Evolutionary conservation across 2,797 vertebrate species (phyloP).

Genomic region (Pipistrellus nathusii): DNA sequence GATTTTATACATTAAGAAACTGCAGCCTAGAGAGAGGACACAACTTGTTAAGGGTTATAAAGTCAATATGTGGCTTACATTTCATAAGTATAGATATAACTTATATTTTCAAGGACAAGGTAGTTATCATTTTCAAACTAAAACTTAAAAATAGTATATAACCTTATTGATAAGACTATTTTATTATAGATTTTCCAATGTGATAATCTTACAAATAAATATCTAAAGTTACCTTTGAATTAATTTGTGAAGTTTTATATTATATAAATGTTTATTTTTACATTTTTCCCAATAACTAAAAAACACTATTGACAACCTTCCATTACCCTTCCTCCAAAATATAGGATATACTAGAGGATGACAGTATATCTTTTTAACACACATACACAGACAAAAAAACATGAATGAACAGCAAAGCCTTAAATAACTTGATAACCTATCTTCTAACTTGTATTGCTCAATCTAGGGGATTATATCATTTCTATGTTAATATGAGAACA

Average conservation of each 20-base stretch:
- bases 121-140: slow-evolving; percentile 37
- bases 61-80: not conserved
- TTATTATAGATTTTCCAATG: not conserved
- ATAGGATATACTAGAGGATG: not conserved
- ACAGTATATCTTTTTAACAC: not conserved
- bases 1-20: not conserved
- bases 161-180: not conserved
- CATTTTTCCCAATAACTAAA: not conserved
- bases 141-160: not conserved
- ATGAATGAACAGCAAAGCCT: not conserved
- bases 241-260: not conserved
- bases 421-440: not conserved
- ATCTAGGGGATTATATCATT: not conserved
- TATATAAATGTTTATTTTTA: not conserved
- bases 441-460: not conserved
- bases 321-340: not conserved
- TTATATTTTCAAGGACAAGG: slow-evolving; percentile 28
- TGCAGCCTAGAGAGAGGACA: not conserved
- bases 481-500: not conserved
- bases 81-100: not conserved
- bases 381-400: not conserved
- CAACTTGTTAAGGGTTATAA: not conserved
- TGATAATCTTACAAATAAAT: not conserved
- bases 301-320: not conserved
- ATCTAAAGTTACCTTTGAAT: slow-evolving; percentile 2